Percentiles rank a stretch among this genome's conserved stretches.
Conservation (phyloP, 2,888 invertebrate species). For the Seira sanloemensis region DNA sequence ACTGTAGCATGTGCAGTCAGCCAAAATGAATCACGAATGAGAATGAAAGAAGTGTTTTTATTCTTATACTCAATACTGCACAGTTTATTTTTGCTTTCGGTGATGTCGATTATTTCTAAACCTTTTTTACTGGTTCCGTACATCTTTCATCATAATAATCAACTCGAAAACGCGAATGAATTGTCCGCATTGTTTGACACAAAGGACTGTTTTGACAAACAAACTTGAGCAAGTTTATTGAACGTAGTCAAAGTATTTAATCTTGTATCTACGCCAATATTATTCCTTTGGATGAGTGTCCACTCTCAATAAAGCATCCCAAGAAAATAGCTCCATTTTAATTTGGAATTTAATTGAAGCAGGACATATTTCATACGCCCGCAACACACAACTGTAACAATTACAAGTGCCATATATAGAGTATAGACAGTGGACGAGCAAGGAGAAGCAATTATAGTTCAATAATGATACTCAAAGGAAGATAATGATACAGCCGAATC, state of each 20-base stretch:
- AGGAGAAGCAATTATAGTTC: background rate
- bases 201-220: no score
- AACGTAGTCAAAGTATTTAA: background rate
- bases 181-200: no score
- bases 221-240: background rate
- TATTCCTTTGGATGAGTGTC: background rate
- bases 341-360: background rate
- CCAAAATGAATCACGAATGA: no score
- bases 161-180: no score
- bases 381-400: background rate
- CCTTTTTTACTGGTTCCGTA: no score
- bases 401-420: background rate
- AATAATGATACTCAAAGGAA: background rate
- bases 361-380: conserved; percentile 4
- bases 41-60: no score
- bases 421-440: background rate
- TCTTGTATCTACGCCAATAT: background rate
- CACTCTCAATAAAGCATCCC: background rate
- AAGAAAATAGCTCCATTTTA: background rate
- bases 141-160: no score
- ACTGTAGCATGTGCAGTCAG: no score
- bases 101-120: no score
- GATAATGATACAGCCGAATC: background rate
- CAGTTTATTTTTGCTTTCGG: no score
- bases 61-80: no score